Evolutionary conservation across 2,113 vertebrate species (phyloP).

Genomic region (Seriola aureovittata): DNA sequence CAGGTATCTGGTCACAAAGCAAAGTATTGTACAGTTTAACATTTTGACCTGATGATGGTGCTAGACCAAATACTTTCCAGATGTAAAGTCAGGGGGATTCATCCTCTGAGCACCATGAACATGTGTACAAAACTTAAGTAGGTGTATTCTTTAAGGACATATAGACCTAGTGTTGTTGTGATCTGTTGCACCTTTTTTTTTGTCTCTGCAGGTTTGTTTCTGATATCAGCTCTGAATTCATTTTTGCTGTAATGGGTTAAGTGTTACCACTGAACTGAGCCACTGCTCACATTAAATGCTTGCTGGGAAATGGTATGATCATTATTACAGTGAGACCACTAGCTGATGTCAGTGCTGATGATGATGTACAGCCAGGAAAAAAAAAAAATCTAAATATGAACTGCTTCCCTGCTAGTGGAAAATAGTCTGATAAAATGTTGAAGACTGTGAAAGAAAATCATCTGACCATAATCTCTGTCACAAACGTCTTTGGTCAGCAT

Average conservation of each 20-base stretch:
- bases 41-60: too few relatives aligned
- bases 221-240: not conserved
- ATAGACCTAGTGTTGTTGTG: too few relatives aligned
- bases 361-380: not conserved
- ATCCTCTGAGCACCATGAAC: too few relatives aligned
- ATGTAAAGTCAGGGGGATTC: too few relatives aligned
- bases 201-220: not conserved
- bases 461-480: not conserved
- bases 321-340: not conserved
- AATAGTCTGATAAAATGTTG: not conserved
- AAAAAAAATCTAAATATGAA: not conserved
- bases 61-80: too few relatives aligned
- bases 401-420: not conserved
- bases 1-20: too few relatives aligned
- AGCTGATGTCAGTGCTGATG: not conserved
- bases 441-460: not conserved
- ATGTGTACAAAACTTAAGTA: too few relatives aligned
- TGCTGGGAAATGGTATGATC: not conserved
- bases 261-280: not conserved
- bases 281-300: not conserved
- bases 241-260: not conserved
- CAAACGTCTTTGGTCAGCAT: not conserved
- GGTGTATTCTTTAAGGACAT: too few relatives aligned
- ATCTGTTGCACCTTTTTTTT: not conserved
- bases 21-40: too few relatives aligned